Evolutionary conservation across 2,113 vertebrate species (phyloP).

Genomic region (Chionodraco myersi): DNA sequence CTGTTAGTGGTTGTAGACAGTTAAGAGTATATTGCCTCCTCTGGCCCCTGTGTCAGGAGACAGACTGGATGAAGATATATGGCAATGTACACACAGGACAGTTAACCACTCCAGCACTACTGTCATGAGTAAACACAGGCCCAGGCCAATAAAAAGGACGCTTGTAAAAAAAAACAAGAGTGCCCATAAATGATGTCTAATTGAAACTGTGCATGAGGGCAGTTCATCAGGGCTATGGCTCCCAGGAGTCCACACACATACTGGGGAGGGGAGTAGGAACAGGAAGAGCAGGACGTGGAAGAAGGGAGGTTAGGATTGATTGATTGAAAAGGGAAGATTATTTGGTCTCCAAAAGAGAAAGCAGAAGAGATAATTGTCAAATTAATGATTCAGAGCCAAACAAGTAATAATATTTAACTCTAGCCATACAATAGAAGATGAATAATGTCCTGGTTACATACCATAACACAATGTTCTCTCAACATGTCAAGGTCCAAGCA

Average conservation of each 20-base stretch:
- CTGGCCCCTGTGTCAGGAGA: conserved; percentile 44
- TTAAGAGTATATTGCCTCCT: conserved; percentile 32
- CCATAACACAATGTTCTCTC: neutral
- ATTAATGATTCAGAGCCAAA: conserved; percentile 22
- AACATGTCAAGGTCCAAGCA: neutral
- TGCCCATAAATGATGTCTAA: conserved; percentile 80
- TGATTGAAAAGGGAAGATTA: conserved; percentile 46
- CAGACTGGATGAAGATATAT: conserved; percentile 69
- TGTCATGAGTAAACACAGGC: conserved; percentile 74
- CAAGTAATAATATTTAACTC: conserved; percentile 19
- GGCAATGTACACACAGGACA: conserved; percentile 43
- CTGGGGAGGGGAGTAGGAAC: neutral
- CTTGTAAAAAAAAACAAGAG: conserved; percentile 55
- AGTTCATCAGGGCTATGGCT: conserved; percentile 57
- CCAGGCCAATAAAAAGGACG: conserved; percentile 75
- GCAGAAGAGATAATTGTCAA: conserved; percentile 20
- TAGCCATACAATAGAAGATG: conserved; percentile 20
- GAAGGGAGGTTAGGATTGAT: conserved; percentile 28
- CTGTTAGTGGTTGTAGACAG: conserved; percentile 16
- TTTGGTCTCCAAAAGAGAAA: conserved; percentile 20
- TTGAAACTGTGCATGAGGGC: conserved; percentile 78
- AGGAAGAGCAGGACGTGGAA: conserved; percentile 48
- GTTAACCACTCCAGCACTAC: conserved; percentile 52
- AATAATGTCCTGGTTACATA: conserved; percentile 32
- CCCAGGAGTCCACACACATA: conserved; percentile 44